Evolutionary conservation across 2,113 vertebrate genomes (phyloP).

Genomic region (Chaetops frenatus): DNA sequence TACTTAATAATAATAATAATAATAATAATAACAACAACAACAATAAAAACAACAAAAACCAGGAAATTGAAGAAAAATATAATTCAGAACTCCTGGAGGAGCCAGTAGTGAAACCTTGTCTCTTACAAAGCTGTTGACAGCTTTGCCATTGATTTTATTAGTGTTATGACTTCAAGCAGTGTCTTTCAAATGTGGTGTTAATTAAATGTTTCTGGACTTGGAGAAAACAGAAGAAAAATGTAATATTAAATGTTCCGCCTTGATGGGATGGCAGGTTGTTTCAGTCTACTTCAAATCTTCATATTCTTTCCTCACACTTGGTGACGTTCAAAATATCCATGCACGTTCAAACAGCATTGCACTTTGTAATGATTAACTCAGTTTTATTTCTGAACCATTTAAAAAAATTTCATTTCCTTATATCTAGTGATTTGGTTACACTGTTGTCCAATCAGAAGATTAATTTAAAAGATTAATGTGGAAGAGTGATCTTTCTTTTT

Average conservation of each 20-base stretch:
- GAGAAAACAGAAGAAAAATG: background rate
- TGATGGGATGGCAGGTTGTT: background rate
- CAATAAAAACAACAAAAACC: rapidly evolving
- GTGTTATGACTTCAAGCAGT: background rate
- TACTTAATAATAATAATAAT: background rate
- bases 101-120: background rate
- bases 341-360: background rate
- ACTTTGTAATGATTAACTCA: background rate
- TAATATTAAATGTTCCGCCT: background rate
- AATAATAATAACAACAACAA: background rate
- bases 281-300: background rate
- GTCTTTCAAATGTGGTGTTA: background rate
- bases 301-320: background rate
- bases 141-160: background rate
- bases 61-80: background rate
- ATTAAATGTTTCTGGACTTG: background rate
- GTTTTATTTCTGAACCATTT: background rate
- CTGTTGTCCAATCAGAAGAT: background rate
- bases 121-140: background rate
- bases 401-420: background rate
- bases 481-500: background rate
- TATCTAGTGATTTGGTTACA: background rate
- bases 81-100: background rate
- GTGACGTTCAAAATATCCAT: background rate
- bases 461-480: background rate